Evolutionary conservation across 1,140 invertebrate species (phyloP), one percentile per base, ranked within the genome.

Genomic region (Brachionus sp.): DNA sequence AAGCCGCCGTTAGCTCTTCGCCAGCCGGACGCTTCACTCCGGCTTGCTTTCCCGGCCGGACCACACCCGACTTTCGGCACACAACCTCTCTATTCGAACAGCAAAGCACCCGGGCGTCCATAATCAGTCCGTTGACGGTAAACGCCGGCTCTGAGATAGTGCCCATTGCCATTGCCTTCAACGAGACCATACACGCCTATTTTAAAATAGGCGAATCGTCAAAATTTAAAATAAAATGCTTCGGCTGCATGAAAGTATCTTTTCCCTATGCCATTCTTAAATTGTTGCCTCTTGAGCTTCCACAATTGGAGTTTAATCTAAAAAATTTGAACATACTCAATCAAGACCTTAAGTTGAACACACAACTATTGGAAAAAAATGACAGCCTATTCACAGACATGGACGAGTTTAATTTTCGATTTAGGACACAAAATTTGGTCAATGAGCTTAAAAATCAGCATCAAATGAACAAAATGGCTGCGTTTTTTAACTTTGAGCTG

Each of bases 111-210:
- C 25, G 77, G 3, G 77, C 77, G n/a, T 80, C 77, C 16, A 80
- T 80, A 9, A 53, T 80, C 23, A 80, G 77, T 29, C 77, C 77
- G 5, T 13, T 80, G 23, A 80, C 77, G 7, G 25, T 80, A 1
- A 78, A 62, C 39, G 3, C 77, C 19, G 62, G 50, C n/a, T 0
- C 2, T 13, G 77, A 80, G 12, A 80, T 80, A 5, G 57, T 66
- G 3, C 77, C 77, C n/a, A 80, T 80, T 13, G 77, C 77, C 37
- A 39, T 80, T 29, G 50, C 46, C 19, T 80, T 80, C 50, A 80
- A 39, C 25, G 77, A 80, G 9, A 80, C 77, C 35, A 66, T 80
- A n/a, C 77, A 80, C 23, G 77, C 77, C n/a, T 80, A 80, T 44
- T 80, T 80, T 37, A 80, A 66, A 35, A 62, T 80, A 6, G 50